Evolutionary conservation across 2,113 vertebrate species (phyloP).

Genomic region (Spea bombifrons): DNA sequence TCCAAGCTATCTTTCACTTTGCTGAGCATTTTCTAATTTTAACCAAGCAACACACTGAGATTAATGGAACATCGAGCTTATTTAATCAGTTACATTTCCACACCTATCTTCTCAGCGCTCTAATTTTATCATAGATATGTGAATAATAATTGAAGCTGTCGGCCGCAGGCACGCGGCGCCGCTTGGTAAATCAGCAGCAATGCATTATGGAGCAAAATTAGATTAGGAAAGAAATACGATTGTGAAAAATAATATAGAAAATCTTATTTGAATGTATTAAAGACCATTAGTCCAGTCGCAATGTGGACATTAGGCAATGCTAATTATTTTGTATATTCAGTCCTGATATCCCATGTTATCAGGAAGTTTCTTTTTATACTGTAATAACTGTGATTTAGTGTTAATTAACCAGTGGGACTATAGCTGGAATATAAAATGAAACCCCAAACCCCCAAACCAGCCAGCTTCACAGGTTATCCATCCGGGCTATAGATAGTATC

Average conservation of each 20-base stretch:
- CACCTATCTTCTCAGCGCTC: conserved; percentile 20
- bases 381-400: no score
- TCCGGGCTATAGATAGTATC: no score
- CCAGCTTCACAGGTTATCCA: no score
- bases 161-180: conserved; percentile 24
- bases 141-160: conserved; percentile 46
- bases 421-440: no score
- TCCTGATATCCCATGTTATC: no score
- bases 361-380: no score
- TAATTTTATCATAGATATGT: conserved; percentile 16
- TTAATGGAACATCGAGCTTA: conserved; percentile 2
- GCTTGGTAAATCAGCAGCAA: no score
- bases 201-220: conserved; percentile 8
- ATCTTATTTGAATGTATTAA: neutral
- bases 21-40: conserved; percentile 46
- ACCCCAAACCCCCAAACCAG: no score
- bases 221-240: conserved; percentile 33
- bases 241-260: neutral
- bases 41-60: conserved; percentile 37
- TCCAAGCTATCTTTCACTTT: neutral
- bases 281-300: neutral
- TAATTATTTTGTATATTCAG: no score
- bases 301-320: no score
- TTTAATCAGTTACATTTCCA: conserved; percentile 31
- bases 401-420: no score